phyloP scores from a whole-genome alignment of 2,888 invertebrate genomes.

The Chymomyza procnemis region DNA sequence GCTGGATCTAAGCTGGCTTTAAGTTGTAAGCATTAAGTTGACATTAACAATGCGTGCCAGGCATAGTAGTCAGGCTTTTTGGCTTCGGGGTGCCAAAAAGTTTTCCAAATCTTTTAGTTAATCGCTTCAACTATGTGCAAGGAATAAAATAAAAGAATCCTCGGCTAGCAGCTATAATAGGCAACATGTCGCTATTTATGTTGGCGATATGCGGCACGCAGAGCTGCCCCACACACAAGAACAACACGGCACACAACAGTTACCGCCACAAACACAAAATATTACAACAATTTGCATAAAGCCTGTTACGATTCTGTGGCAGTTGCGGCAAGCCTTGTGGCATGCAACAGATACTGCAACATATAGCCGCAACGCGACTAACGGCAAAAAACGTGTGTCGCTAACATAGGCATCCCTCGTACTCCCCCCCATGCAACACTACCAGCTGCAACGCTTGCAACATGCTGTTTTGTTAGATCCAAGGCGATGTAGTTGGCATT shows the following conservation, averaged over 20 bases:
- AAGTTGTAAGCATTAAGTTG: conserved; percentile 71
- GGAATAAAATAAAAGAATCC: background rate
- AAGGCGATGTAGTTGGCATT: conserved; percentile 35
- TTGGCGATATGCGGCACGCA: conserved; percentile 5
- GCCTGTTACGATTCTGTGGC: conserved; percentile 64
- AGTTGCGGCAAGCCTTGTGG: conserved; percentile 34
- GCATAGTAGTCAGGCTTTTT: conserved; percentile 14
- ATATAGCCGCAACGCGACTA: conserved; percentile 37
- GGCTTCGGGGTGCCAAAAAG: background rate
- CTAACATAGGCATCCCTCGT: conserved; percentile 22
- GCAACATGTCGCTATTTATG: background rate
- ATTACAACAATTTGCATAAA: conserved; percentile 70
- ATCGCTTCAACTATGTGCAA: background rate
- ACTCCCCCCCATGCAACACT: background rate
- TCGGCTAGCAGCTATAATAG: background rate
- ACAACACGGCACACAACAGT: conserved; percentile 8
- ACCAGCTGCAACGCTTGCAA: background rate
- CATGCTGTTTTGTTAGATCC: conserved; percentile 23
- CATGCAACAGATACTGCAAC: conserved; percentile 61
- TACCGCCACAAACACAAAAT: conserved; percentile 43
- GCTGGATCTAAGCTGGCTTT: conserved; percentile 68
- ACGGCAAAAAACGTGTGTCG: conserved; percentile 60
- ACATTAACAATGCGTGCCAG: conserved; percentile 64
- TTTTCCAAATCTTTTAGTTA: background rate
- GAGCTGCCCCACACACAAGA: conserved; percentile 11